Evolutionary conservation across 2,888 invertebrate genomes (phyloP).

Genomic region (Brassicogethes aeneus): DNA sequence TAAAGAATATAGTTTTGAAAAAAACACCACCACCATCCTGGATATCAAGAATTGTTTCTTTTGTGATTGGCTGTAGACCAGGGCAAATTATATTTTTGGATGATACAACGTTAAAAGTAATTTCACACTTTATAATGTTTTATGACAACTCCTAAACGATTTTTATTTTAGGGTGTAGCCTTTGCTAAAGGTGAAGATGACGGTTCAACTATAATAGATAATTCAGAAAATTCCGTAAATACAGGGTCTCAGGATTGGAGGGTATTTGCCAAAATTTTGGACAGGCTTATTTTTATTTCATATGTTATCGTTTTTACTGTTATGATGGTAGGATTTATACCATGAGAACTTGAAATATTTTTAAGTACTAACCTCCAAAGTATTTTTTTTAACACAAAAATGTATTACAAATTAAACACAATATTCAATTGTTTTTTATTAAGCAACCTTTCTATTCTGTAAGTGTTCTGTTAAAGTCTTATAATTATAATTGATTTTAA

Average conservation of each 20-base stretch:
- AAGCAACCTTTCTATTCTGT: too few species aligned
- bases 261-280: constrained; percentile 33
- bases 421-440: too few species aligned
- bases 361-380: too few species aligned
- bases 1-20: constrained; percentile 25
- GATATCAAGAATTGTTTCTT: constrained; percentile 25
- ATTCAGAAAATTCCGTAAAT: constrained; percentile 7
- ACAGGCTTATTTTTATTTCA: constrained; percentile 29
- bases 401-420: too few species aligned
- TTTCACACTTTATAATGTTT: too few species aligned
- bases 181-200: constrained; percentile 33
- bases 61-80: constrained; percentile 21
- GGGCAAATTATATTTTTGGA: constrained; percentile 27
- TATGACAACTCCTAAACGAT: too few species aligned
- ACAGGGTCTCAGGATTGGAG: constrained; percentile 27
- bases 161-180: constrained; percentile 25
- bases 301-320: constrained; percentile 28
- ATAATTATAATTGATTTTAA: too few species aligned
- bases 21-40: constrained; percentile 28
- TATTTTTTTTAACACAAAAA: too few species aligned
- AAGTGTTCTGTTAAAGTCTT: too few species aligned
- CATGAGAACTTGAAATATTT: too few species aligned
- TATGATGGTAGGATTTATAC: constrained; percentile 27
- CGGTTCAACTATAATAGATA: constrained; percentile 21
- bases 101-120: constrained; percentile 25